Percentiles rank a stretch among this genome's conserved stretches.
Evolutionary conservation across 1,140 invertebrate genomes (phyloP).

Genomic region (Cryptotermes secundus): DNA sequence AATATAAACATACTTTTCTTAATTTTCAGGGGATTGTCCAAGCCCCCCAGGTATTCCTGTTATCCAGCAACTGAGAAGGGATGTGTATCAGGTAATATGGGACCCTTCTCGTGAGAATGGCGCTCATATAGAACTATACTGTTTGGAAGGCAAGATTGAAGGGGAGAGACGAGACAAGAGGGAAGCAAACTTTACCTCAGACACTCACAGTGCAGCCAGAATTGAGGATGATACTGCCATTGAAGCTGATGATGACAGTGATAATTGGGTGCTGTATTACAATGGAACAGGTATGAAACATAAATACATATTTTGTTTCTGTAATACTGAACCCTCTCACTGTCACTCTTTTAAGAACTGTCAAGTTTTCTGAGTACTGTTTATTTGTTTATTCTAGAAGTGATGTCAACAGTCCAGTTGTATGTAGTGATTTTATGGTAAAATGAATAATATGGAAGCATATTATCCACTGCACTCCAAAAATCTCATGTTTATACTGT

Average conservation of each 20-base stretch:
- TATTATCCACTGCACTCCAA: too few relatives aligned
- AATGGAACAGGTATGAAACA: slow-evolving; percentile 66
- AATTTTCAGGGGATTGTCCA: slow-evolving; percentile 61
- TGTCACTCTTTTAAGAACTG: background rate
- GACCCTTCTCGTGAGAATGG: slow-evolving; percentile 66
- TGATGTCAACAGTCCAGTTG: background rate
- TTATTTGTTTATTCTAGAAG: too few relatives aligned
- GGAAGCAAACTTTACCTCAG: slow-evolving; percentile 40
- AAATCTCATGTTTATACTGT: too few relatives aligned
- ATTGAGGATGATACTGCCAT: slow-evolving; percentile 41
- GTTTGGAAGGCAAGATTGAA: slow-evolving; percentile 54
- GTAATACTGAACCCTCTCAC: background rate
- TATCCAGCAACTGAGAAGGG: slow-evolving; percentile 60
- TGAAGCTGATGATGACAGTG: slow-evolving; percentile 48
- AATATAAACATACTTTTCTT: background rate
- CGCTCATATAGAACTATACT: slow-evolving; percentile 58
- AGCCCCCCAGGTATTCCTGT: slow-evolving; percentile 65
- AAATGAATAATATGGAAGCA: too few relatives aligned
- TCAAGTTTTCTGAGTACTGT: too few relatives aligned
- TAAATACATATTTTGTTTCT: background rate
- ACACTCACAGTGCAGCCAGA: slow-evolving; percentile 33
- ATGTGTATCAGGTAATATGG: slow-evolving; percentile 74
- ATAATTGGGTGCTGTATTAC: slow-evolving; percentile 69
- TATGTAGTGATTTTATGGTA: background rate
- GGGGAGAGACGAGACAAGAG: slow-evolving; percentile 39